A percentile compares a stretch with the other conserved stretches of the same genome.
Evolutionary conservation across 2,113 vertebrate species (phyloP).

Genomic region (Nansenia antarctica): DNA sequence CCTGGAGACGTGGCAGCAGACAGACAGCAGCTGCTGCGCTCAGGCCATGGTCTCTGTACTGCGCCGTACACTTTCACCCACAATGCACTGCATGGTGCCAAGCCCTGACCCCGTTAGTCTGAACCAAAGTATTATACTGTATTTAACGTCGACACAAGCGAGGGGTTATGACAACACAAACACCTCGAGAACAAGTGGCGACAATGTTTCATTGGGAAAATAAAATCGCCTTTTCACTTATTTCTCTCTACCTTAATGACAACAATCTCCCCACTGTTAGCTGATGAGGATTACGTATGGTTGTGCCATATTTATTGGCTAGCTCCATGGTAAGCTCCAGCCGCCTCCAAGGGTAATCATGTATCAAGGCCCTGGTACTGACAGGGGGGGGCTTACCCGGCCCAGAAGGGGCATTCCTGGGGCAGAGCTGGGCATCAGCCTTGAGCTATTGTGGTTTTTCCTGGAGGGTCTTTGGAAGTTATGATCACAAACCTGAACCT

Average conservation of each 20-base stretch:
- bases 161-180: constrained; percentile 28
- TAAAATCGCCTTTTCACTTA: constrained; percentile 41
- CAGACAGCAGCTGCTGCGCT: too few species aligned
- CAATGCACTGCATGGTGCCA: not conserved
- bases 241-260: constrained; percentile 22
- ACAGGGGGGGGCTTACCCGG: not conserved
- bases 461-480: not conserved
- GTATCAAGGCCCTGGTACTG: not conserved
- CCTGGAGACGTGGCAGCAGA: not conserved
- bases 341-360: not conserved
- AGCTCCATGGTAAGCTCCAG: constrained; percentile 8
- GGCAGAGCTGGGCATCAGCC: not conserved
- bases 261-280: constrained; percentile 49
- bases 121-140: not conserved
- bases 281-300: constrained; percentile 30
- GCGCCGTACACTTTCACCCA: not conserved
- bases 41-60: not conserved
- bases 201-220: constrained; percentile 24
- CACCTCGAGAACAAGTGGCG: not conserved
- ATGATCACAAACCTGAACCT: constrained; percentile 4
- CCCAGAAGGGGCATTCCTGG: not conserved
- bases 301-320: constrained; percentile 29
- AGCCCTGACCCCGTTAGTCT: not conserved
- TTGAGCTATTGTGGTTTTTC: not conserved
- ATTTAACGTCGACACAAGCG: not conserved